A percentile compares a stretch with the other conserved stretches of the same genome.
These are phyloP conservation scores for Gymnoscelis rufifasciata DNA, from an alignment of 2,888 invertebrate species.

Conservation along the genomic window DNA sequence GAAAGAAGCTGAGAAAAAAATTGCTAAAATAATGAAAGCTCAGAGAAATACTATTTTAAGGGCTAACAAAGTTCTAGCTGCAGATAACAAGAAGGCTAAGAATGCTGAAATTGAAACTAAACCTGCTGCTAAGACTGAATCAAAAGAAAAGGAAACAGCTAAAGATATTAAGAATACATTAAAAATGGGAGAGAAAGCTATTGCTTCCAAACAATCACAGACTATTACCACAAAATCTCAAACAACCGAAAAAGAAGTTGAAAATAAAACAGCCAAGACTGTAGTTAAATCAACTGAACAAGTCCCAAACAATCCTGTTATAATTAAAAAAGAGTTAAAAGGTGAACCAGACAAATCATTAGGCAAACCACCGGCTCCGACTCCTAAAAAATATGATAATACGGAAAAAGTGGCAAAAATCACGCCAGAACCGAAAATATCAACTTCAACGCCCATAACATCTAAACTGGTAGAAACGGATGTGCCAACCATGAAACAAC, in stretches of 20 bases:
- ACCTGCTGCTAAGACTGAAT: background rate
- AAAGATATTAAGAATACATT: too few relatives aligned
- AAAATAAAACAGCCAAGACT: too few relatives aligned
- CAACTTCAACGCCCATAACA: background rate
- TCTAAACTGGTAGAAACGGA: too few relatives aligned
- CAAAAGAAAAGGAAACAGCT: too few relatives aligned
- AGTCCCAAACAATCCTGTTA: too few relatives aligned
- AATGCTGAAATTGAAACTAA: slow-evolving; percentile 1
- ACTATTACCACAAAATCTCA: too few relatives aligned
- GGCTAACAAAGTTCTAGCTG: slow-evolving; percentile 12
- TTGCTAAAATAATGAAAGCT: slow-evolving; percentile 4
- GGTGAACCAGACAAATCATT: background rate
- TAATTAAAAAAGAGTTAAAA: too few relatives aligned
- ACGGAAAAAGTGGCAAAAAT: background rate
- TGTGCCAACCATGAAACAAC: background rate
- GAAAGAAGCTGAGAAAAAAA: slow-evolving; percentile 10
- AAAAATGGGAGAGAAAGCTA: too few relatives aligned
- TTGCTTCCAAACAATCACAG: too few relatives aligned
- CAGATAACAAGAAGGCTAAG: slow-evolving; percentile 2
- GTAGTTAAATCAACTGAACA: too few relatives aligned
- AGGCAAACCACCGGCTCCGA: background rate
- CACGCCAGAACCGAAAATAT: background rate
- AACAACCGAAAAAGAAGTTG: too few relatives aligned
- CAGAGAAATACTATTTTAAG: slow-evolving; percentile 5
- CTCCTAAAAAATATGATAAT: background rate